A percentile compares a stretch with the other conserved stretches of the same genome.
phyloP scores from a whole-genome alignment of 2,888 invertebrate species.

The Drosophila paramelanica region DNA sequence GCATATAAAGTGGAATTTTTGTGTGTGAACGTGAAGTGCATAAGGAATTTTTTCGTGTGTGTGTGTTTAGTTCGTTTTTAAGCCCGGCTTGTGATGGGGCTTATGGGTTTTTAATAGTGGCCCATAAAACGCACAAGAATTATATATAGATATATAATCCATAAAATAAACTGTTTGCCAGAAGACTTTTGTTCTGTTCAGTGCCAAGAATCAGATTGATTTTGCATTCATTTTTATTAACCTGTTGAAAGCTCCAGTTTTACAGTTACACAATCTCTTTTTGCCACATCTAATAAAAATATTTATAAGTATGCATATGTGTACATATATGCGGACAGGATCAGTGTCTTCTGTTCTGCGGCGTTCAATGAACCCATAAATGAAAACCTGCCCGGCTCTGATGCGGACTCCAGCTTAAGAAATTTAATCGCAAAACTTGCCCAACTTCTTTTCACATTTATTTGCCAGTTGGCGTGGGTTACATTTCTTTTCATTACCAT shows the following conservation, averaged over 20 bases:
- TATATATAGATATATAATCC: background rate
- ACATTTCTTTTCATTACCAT: constrained; percentile 62
- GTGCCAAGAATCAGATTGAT: background rate
- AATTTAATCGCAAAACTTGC: constrained; percentile 51
- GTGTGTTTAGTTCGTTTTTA: constrained; percentile 1
- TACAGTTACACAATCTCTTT: constrained; percentile 44
- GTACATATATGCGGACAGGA: constrained; percentile 44
- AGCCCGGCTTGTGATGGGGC: constrained; percentile 12
- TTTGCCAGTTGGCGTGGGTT: constrained; percentile 37
- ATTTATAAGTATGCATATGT: background rate
- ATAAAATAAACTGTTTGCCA: constrained; percentile 1
- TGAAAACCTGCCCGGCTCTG: constrained; percentile 48
- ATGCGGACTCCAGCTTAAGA: constrained; percentile 10
- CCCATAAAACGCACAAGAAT: constrained; percentile 40
- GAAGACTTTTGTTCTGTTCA: constrained; percentile 26
- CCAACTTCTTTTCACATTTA: constrained; percentile 57
- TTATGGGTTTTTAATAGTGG: constrained; percentile 62
- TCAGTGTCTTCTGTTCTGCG: constrained; percentile 43
- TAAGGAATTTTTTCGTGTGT: constrained; percentile 25
- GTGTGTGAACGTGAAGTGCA: constrained; percentile 59
- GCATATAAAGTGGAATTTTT: constrained; percentile 53
- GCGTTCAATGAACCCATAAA: constrained; percentile 64
- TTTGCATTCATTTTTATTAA: background rate
- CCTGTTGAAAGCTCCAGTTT: constrained; percentile 41
- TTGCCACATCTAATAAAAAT: constrained; percentile 44